phyloP scores from a whole-genome alignment of 2,888 invertebrate species.

The Orchestes rusci region DNA sequence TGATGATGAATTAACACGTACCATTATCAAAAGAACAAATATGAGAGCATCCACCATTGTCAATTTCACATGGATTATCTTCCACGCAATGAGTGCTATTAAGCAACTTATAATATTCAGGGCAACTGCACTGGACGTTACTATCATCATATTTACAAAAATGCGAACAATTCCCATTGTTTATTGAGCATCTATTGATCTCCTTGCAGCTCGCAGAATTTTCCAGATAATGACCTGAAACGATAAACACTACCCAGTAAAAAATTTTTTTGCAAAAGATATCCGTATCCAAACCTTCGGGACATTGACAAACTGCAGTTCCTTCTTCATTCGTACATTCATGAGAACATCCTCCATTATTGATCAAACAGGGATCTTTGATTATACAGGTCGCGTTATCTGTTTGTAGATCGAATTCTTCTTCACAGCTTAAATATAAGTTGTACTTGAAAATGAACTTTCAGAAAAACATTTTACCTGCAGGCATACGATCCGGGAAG shows the following conservation, averaged over 20 bases:
- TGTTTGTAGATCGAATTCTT: constrained; percentile 40
- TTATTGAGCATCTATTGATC: constrained; percentile 43
- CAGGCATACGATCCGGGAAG: constrained; percentile 47
- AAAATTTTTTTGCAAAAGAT: neutral
- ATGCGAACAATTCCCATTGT: constrained; percentile 48
- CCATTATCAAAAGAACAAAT: constrained; percentile 41
- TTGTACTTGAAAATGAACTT: neutral
- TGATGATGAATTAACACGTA: constrained; percentile 30
- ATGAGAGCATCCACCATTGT: constrained; percentile 41
- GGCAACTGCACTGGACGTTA: constrained; percentile 45
- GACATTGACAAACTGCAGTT: constrained; percentile 45
- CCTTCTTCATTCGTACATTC: constrained; percentile 41
- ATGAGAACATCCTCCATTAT: constrained; percentile 41
- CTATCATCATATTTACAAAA: constrained; percentile 45
- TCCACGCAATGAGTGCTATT: constrained; percentile 39
- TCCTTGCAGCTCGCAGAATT: constrained; percentile 41
- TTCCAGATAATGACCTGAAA: constrained; percentile 13
- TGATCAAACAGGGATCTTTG: constrained; percentile 39
- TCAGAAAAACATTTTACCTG: constrained; percentile 37
- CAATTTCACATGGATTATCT: constrained; percentile 41
- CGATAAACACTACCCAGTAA: too few relatives aligned
- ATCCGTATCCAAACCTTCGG: constrained; percentile 33
- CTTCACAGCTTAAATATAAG: constrained; percentile 15
- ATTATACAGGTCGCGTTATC: constrained; percentile 40
- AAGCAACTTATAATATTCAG: constrained; percentile 39